Base-by-base conservation (phyloP, 2,888 invertebrate genomes). In the Phortica okadai region DNA sequence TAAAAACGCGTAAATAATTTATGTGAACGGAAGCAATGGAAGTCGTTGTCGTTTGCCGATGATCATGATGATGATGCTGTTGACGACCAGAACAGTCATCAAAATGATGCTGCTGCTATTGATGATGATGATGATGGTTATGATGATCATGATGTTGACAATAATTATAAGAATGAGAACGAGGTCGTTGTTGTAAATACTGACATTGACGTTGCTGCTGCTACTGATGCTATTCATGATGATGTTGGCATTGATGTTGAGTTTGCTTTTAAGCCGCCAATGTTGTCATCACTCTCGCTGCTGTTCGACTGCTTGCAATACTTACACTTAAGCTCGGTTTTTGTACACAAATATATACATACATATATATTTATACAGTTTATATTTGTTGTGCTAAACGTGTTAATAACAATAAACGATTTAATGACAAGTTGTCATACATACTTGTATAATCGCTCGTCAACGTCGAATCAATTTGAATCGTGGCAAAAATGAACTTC, bases 351-450 rank as follows among this genome's bases (percentile, higher is more conserved):
- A 21, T 21, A 62, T 21, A 33, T 33, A 1, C 1, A 33, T 33
- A 33, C 4, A 33, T 33, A 33, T 62, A 7, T 62, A 62, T 62
- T 33, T 25, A 72, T 72, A 14, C 54, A 72, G 25, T 72, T 72
- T 72, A 56, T 56, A 72, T 25, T 54, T 72, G 56, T 33, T 56
- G 70, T 41, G 50, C 70, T 72, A 54, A 72, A 72, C 70, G 70
- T 54, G 70, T 72, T 72, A 79, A 82, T 83, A 77, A 83, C 82
- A 86, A 83, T 86, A 87, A 88, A 86, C 84, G 82, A 78, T 77
- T 87, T 85, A 86, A 83, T 83, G 84, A 74, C 78, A 81, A 79
- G 78, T 81, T 81, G 80, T 78, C 83, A 79, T 11, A 72, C 54
- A 72, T 72, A 56, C 33, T 33, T 33, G 33, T 33, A 33, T 72